Evolutionary conservation across 1,140 invertebrate genomes (phyloP).

Genomic region (Temnothorax nylanderi): DNA sequence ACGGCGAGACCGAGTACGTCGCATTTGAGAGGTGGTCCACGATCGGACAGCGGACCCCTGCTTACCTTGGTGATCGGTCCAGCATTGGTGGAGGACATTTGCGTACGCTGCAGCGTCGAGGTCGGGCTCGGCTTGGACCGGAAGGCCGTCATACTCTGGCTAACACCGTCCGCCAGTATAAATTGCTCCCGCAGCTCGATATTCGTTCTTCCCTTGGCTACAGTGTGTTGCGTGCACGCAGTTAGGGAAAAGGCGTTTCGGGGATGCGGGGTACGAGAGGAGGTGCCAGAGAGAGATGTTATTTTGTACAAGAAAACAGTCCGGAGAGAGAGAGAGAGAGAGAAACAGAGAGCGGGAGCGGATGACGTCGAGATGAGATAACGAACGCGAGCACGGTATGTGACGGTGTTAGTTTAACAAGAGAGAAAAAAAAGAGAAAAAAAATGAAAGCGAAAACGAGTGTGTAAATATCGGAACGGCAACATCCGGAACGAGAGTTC

Average conservation of each 20-base stretch:
- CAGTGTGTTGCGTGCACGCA: slow-evolving; percentile 88
- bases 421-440: not conserved
- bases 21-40: not conserved
- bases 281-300: slow-evolving; percentile 65
- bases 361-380: slow-evolving; percentile 48
- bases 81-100: slow-evolving; percentile 86
- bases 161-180: slow-evolving; percentile 98
- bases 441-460: slow-evolving; percentile 31
- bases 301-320: slow-evolving; percentile 50
- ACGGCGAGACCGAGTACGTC: slow-evolving; percentile 5
- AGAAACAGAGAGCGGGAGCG: slow-evolving; percentile 45
- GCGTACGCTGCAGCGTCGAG: slow-evolving; percentile 88
- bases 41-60: not conserved
- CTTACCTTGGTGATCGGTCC: slow-evolving; percentile 98
- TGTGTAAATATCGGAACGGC: slow-evolving; percentile 44
- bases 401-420: slow-evolving; percentile 1
- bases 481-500: slow-evolving; percentile 55
- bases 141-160: slow-evolving; percentile 98
- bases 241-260: slow-evolving; percentile 81
- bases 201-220: slow-evolving; percentile 99
- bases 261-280: slow-evolving; percentile 72
- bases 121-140: slow-evolving; percentile 94
- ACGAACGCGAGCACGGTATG: slow-evolving; percentile 16
- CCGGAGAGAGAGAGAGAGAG: slow-evolving; percentile 45
- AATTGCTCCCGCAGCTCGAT: slow-evolving; percentile 99